Evolutionary conservation across 1,140 invertebrate species (phyloP).

Genomic region (Drosophila willistoni): DNA sequence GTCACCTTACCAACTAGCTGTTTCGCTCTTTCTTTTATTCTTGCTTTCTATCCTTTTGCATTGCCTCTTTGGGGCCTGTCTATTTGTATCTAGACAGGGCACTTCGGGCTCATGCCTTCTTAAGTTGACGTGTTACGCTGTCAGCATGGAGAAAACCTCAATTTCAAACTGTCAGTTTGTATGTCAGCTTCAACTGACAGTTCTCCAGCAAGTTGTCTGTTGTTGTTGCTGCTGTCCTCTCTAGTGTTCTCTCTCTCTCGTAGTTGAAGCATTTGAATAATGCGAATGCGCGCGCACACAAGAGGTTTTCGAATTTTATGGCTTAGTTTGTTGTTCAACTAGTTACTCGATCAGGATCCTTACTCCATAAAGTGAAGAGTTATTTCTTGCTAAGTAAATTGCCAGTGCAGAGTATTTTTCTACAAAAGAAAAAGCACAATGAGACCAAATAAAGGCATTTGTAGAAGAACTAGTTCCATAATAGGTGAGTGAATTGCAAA

Average conservation of each 20-base stretch:
- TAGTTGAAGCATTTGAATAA: conserved; percentile 75
- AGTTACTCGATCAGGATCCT: conserved; percentile 12
- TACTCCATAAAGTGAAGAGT: not conserved
- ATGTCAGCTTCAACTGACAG: conserved; percentile 80
- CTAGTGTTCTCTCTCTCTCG: conserved; percentile 42
- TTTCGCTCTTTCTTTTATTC: conserved; percentile 16
- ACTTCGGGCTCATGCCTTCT: conserved; percentile 79
- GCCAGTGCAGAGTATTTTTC: not conserved
- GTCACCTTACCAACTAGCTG: not conserved
- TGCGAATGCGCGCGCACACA: conserved; percentile 53
- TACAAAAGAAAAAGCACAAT: not conserved
- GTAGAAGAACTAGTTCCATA: conserved; percentile 2
- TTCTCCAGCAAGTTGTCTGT: conserved; percentile 64
- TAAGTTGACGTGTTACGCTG: conserved; percentile 81
- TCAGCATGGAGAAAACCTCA: conserved; percentile 81
- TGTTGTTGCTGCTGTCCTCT: conserved; percentile 2
- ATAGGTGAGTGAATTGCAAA: conserved; percentile 3
- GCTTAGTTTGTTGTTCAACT: conserved; percentile 17
- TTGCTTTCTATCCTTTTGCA: conserved; percentile 61
- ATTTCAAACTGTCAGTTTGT: conserved; percentile 82
- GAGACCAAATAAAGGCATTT: conserved; percentile 7
- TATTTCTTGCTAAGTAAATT: conserved; percentile 7
- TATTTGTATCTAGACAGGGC: conserved; percentile 80
- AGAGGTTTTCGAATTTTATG: conserved; percentile 34
- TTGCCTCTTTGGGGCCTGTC: conserved; percentile 54